Evolutionary conservation across 2,797 vertebrate species (phyloP).

Genomic region (Remorina albescens): DNA sequence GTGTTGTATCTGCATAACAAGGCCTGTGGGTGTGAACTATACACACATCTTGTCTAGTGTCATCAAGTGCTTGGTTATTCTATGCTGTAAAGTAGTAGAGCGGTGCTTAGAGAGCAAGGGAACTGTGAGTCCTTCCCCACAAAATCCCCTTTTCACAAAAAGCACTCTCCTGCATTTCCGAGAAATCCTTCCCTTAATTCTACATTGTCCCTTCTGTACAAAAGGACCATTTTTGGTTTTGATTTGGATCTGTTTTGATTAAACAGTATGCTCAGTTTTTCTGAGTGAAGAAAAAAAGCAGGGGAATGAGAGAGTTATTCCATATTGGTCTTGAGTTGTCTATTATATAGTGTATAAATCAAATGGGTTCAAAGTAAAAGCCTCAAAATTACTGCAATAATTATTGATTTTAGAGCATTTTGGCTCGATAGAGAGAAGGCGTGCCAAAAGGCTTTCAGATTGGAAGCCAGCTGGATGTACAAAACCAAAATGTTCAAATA

Average conservation of each 20-base stretch:
- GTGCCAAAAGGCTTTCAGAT: conserved; percentile 1
- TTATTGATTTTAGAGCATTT: neutral
- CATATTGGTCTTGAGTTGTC: conserved; percentile 14
- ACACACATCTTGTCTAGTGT: conserved; percentile 39
- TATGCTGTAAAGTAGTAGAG: conserved; percentile 46
- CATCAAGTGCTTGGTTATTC: conserved; percentile 23
- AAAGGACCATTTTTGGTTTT: conserved; percentile 31
- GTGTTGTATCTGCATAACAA: conserved; percentile 26
- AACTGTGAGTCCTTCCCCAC: conserved; percentile 47
- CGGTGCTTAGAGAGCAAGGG: conserved; percentile 48
- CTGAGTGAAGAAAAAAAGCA: conserved; percentile 13
- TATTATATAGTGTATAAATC: conserved; percentile 22
- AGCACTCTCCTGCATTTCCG: conserved; percentile 58
- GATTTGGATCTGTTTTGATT: conserved; percentile 44
- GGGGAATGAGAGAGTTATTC: conserved; percentile 9
- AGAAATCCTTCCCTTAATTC: conserved; percentile 60
- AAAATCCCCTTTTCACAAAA: conserved; percentile 64
- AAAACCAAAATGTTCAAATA: neutral
- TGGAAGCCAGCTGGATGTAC: neutral
- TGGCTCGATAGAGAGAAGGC: neutral
- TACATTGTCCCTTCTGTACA: conserved; percentile 37
- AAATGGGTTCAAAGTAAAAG: neutral
- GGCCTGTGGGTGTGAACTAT: conserved; percentile 14
- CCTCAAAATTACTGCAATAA: neutral
- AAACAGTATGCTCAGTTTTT: conserved; percentile 22